Base-by-base conservation (phyloP, 1,140 invertebrate species). In the Cardiocondyla obscurior region DNA sequence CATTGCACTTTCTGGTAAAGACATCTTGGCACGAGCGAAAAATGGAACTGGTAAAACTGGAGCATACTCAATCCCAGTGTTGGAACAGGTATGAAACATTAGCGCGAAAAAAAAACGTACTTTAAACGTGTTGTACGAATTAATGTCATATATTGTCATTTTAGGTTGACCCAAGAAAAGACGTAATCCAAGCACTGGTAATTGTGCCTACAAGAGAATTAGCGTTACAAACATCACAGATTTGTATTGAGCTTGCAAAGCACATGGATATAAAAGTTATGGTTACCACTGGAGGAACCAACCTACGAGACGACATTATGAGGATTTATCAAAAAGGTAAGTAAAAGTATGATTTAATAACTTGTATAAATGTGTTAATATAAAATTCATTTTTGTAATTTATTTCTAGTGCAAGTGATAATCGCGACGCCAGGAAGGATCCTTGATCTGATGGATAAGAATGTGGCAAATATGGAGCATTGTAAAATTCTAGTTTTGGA, bases 1-100 rank as follows among this genome's bases (percentile, higher is more conserved):
- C 77, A 98, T 99, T 93, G 99, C 99, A 83, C 95, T 99, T 81
- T 98, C 98, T 91, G 99, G 99, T 86, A 98, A 99, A 95, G 99
- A 99, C 95, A 97, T 99, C 87, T 95, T 99, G 88, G 99, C 99
- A 69, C 96, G 99, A 94, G 99, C 99, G 76, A 99, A 99, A 95
- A 99, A 99, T 95, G 99, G 99, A 83, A 99, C 99, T 86, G 99
- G 99, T 88, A 99, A 99, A 96, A 99, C 99, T 91, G 99, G 99
- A 91, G 99, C 99, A 86, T 99, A 99, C 94, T 98, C 98, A 90
- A 99, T 99, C 95, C 99, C 99, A 86, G 97, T 99, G 85, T 95
- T 99, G 93, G 99, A 99, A 96, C 95, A 97, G 93, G 94, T 94
- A 90, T n/a, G 58, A 62, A 28, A 10, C 58, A 55, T 53, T 57